Percentiles rank a stretch among this genome's conserved stretches.
phyloP scores from a whole-genome alignment of 2,888 invertebrate genomes.

The Apamea monoglypha region DNA sequence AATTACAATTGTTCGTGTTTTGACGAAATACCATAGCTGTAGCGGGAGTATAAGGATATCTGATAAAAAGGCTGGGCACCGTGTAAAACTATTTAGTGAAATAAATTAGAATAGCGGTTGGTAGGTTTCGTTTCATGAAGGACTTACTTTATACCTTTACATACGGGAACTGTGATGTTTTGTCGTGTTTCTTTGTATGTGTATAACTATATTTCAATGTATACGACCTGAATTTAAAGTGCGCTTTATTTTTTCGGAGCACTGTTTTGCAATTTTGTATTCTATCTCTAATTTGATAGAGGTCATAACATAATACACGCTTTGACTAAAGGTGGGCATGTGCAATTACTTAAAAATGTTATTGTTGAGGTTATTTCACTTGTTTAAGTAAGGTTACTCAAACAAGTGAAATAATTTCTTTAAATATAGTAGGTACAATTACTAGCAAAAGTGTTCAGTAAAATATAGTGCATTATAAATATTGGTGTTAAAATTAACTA shows the following conservation, averaged over 20 bases:
- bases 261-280: not conserved
- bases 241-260: slow-evolving; percentile 20
- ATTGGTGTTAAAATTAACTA: slow-evolving; percentile 2
- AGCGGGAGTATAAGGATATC: slow-evolving; percentile 51
- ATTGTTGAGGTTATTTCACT: slow-evolving; percentile 15
- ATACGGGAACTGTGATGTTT: slow-evolving; percentile 71
- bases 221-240: slow-evolving; percentile 29
- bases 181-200: slow-evolving; percentile 36
- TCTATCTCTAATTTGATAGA: not conserved
- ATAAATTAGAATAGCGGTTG: slow-evolving; percentile 54
- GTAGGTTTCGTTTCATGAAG: slow-evolving; percentile 25
- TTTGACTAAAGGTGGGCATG: slow-evolving; percentile 10
- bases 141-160: slow-evolving; percentile 45
- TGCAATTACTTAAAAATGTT: slow-evolving; percentile 25
- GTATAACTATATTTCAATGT: slow-evolving; percentile 19
- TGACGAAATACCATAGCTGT: slow-evolving; percentile 58
- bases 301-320: not conserved
- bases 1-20: slow-evolving; percentile 41
- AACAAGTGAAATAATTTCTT: not conserved
- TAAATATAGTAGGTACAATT: slow-evolving; percentile 16
- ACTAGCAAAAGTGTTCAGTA: slow-evolving; percentile 10
- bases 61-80: slow-evolving; percentile 82
- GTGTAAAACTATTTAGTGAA: slow-evolving; percentile 76
- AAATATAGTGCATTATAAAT: slow-evolving; percentile 27
- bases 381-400: not conserved